Conservation (phyloP, 2,888 invertebrate species). For the Phyllotreta striolata region DNA sequence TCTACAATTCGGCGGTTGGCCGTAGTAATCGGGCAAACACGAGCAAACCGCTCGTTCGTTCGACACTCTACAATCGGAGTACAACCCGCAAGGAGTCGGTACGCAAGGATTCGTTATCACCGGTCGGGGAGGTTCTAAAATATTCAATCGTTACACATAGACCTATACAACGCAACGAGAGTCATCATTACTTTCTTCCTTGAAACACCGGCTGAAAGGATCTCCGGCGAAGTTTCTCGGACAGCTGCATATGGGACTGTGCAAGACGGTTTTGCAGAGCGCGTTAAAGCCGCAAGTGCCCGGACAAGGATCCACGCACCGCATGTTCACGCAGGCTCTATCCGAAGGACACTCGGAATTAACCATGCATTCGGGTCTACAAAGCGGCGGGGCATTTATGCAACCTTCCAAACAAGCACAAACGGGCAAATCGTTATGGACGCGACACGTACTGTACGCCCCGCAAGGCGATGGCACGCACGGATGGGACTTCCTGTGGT, state of each 20-base stretch:
- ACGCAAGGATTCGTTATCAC: slow-evolving; percentile 66
- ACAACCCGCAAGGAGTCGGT: slow-evolving; percentile 81
- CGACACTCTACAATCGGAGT: slow-evolving; percentile 75
- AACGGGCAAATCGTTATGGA: slow-evolving; percentile 74
- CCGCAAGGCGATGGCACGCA: slow-evolving; percentile 83
- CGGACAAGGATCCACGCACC: slow-evolving; percentile 79
- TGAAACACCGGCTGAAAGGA: slow-evolving; percentile 76
- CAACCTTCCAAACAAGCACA: slow-evolving; percentile 79
- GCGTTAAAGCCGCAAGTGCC: slow-evolving; percentile 81
- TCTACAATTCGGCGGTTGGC: slow-evolving; percentile 80
- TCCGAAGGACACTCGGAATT: slow-evolving; percentile 80
- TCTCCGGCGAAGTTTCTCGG: slow-evolving; percentile 74
- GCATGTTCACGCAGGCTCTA: slow-evolving; percentile 79
- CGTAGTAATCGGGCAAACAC: slow-evolving; percentile 76
- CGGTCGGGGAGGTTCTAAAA: slow-evolving; percentile 54
- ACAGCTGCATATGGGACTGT: slow-evolving; percentile 83
- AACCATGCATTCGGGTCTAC: slow-evolving; percentile 80
- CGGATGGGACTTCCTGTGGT: slow-evolving; percentile 67
- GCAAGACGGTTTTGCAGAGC: slow-evolving; percentile 79
- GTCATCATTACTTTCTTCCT: slow-evolving; percentile 69
- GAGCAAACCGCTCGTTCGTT: slow-evolving; percentile 77
- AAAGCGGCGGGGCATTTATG: slow-evolving; percentile 78
- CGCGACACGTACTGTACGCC: slow-evolving; percentile 78
- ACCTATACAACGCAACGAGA: slow-evolving; percentile 3
- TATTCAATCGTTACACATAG: neutral